Evolutionary conservation across 2,113 vertebrate species (phyloP).

Genomic region (Tyto alba): DNA sequence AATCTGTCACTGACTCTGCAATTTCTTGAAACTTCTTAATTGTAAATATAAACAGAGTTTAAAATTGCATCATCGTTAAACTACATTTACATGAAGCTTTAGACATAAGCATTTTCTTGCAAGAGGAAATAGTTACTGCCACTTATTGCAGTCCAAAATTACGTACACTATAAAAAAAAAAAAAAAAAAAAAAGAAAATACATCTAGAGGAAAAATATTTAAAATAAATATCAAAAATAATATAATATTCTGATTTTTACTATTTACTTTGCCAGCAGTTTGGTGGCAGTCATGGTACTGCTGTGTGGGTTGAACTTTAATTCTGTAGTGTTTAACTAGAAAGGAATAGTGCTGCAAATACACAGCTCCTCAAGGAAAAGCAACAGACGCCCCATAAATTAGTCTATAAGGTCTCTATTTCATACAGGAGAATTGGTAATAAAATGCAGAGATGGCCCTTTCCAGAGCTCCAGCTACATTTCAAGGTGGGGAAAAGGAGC

Average conservation of each 20-base stretch:
- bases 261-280: background rate
- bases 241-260: background rate
- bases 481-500: background rate
- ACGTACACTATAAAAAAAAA: fast-evolving
- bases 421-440: background rate
- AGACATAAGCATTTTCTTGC: background rate
- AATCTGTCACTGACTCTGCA: background rate
- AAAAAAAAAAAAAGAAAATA: background rate
- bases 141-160: background rate
- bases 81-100: background rate
- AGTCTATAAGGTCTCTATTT: background rate
- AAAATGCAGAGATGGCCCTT: background rate
- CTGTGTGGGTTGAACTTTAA: background rate
- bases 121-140: background rate
- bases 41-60: background rate
- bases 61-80: background rate
- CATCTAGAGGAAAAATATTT: background rate
- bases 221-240: background rate
- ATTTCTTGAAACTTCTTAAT: background rate
- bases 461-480: background rate
- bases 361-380: background rate
- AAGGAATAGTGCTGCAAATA: background rate
- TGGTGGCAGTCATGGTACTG: background rate
- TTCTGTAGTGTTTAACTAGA: background rate
- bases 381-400: background rate